Evolutionary conservation across 2,888 invertebrate species (phyloP), one percentile per base, ranked within the genome.

Genomic region (Strigamia transsilvanica): DNA sequence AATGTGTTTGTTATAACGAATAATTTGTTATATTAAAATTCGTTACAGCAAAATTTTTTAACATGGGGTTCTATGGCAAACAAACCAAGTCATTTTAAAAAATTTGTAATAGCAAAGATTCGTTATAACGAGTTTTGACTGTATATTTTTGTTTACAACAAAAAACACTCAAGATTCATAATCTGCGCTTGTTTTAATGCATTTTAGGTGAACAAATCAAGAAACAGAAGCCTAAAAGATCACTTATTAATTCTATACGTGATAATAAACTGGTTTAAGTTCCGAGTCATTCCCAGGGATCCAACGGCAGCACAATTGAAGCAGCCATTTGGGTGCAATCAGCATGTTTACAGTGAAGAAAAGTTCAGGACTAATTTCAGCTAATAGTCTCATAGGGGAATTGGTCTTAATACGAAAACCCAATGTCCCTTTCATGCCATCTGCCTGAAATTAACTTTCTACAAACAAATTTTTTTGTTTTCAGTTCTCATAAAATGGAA

Each of bases 281-380:
- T n/a, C 2, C 7, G 61, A 61, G 2, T 61, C 61, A 23, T 61
- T 61, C 61, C 21, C 21, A n/a, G 12, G 61, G 23, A 61, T 61
- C 61, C 61, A 61, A 18, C 21, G 10, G 21, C 61, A 23, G 21
- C 21, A 61, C 61, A n/a, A 10, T 21, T 6, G 23, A 61, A 61
- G 61, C 61, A 61, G 23, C 13, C 61, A 12, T 61, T 61, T 61
- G 61, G 61, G 61, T 61, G 61, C 61, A 61, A 61, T 61, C 61
- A 61, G n/a, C 61, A 61, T 61, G 61, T 61, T 61, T 61, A 61
- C 18, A 61, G 61, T 23, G 61, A 61, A 61, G 61, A 61, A 61
- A 61, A 61, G 61, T 61, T 61, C 61, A 61, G 23, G 61, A 61
- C 61, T 61, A 61, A 61, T 61, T 61, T 61, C 61, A 12, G 61